phyloP scores from a whole-genome alignment of 2,113 vertebrate species.

The Pachycephala philippinensis region DNA sequence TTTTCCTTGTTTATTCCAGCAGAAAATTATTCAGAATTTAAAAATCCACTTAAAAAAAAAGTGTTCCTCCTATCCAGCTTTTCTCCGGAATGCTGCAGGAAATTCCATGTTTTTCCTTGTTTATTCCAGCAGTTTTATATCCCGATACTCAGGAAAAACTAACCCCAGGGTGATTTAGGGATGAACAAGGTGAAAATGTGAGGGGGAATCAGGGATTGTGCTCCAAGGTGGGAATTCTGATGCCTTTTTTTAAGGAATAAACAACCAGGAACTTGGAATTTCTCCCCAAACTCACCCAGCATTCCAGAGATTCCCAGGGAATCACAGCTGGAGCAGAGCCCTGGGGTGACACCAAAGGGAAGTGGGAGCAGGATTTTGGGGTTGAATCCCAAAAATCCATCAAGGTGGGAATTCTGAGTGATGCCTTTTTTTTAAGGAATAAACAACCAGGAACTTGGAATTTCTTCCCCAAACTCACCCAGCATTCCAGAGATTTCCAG shows the following conservation, averaged over 20 bases:
- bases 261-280: background rate
- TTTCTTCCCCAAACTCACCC: background rate
- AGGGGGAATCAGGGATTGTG: rapidly evolving
- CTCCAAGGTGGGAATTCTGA: background rate
- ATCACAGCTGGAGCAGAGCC: background rate
- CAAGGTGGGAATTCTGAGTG: background rate
- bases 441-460: background rate
- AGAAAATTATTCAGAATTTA: background rate
- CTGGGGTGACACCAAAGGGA: background rate
- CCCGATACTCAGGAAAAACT: background rate
- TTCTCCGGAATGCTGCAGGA: background rate
- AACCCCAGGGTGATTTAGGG: rapidly evolving
- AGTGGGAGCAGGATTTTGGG: background rate
- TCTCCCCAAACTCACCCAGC: background rate
- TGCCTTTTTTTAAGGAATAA: background rate
- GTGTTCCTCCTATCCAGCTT: rapidly evolving
- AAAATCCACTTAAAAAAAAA: background rate
- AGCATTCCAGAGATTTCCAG: background rate
- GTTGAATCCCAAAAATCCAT: background rate
- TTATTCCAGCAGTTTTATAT: background rate
- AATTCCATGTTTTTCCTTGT: background rate
- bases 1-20: background rate
- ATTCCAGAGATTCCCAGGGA: background rate
- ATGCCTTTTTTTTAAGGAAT: background rate
- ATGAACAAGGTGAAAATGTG: too few relatives aligned